These are phyloP conservation scores for Cephus runcator DNA, from an alignment of 2,888 invertebrate species.

Conservation along the genomic window DNA sequence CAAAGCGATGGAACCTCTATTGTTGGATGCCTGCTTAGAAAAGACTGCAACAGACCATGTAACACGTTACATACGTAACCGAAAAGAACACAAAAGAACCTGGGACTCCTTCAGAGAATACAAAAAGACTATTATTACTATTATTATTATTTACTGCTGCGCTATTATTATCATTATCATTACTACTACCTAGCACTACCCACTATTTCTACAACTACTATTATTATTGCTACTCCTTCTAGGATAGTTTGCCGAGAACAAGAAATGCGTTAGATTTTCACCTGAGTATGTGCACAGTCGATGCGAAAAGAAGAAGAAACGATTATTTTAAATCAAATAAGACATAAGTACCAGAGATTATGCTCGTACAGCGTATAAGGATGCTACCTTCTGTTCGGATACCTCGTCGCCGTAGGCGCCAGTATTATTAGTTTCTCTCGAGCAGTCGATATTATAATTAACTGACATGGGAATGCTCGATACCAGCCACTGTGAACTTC, in stretches of 20 bases:
- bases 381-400: background rate
- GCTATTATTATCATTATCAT: background rate
- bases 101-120: background rate
- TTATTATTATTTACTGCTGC: background rate
- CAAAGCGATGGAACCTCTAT: background rate
- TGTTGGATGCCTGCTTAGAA: background rate
- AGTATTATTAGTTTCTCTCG: background rate
- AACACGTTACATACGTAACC: background rate
- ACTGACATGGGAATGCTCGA: background rate
- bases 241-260: background rate
- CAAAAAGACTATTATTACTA: background rate
- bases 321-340: background rate
- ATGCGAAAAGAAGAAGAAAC: background rate
- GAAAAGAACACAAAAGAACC: background rate
- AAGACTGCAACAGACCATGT: background rate
- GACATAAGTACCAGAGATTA: background rate
- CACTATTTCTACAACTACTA: background rate
- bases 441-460: background rate
- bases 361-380: background rate
- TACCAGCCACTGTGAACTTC: background rate
- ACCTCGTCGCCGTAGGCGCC: background rate
- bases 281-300: background rate
- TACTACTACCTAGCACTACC: background rate
- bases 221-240: background rate
- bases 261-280: background rate